These are phyloP conservation scores for Apistogramma diplotaenia DNA, from an alignment of 2,113 vertebrate genomes.

Conservation along the genomic window DNA sequence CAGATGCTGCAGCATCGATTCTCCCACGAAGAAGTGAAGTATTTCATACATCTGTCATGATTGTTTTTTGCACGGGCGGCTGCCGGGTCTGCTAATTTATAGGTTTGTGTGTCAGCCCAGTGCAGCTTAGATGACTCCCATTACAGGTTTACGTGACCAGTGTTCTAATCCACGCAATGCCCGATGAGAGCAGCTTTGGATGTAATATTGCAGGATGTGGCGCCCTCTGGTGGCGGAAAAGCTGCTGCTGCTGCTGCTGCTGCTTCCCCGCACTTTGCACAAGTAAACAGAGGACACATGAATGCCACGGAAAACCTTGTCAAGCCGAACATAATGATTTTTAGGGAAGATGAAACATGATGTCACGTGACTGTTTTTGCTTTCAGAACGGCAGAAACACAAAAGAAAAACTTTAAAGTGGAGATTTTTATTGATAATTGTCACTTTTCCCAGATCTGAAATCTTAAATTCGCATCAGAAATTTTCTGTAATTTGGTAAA, in stretches of 20 bases:
- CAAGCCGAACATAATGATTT: background rate
- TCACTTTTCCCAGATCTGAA: background rate
- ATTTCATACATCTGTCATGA: background rate
- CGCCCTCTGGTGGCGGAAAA: constrained; percentile 51
- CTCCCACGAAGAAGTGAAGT: background rate
- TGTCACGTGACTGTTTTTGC: background rate
- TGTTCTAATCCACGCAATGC: constrained; percentile 37
- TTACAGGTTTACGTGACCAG: constrained; percentile 47
- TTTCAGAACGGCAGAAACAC: background rate
- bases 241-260: background rate
- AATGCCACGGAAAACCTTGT: background rate
- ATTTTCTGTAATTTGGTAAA: too few species aligned
- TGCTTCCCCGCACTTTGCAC: background rate
- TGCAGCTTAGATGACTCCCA: background rate
- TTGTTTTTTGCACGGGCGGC: background rate
- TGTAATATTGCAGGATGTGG: constrained; percentile 18
- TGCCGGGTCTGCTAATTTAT: constrained; percentile 23
- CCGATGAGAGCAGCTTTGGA: background rate
- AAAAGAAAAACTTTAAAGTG: background rate
- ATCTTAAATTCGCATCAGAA: background rate
- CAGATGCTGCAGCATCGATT: constrained; percentile 14
- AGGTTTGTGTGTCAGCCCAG: constrained; percentile 57
- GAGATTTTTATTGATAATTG: too few species aligned
- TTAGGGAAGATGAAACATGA: background rate
- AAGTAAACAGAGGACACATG: background rate